These are phyloP conservation scores for Pterocles burchelli DNA, from an alignment of 2,113 vertebrate genomes.

Conservation along the genomic window DNA sequence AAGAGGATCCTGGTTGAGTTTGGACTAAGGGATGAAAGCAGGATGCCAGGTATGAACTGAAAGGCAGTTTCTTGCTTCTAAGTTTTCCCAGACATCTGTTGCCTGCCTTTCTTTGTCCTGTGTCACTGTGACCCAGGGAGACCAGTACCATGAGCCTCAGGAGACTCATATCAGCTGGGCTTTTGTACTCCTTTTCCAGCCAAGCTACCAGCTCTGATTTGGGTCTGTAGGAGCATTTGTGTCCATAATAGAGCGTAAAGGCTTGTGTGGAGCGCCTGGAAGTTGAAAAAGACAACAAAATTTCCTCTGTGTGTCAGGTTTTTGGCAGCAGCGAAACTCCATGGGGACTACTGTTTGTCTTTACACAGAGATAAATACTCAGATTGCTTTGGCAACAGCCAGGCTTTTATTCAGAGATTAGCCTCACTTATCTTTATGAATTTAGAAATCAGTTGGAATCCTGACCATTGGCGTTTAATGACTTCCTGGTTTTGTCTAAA, in stretches of 20 bases:
- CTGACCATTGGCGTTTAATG: constrained; percentile 42
- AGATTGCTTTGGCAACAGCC: constrained; percentile 65
- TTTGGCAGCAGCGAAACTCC: constrained; percentile 46
- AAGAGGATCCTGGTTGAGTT: neutral
- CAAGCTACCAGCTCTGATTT: neutral
- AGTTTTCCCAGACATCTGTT: neutral
- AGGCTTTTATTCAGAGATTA: constrained; percentile 54
- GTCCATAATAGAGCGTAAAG: neutral
- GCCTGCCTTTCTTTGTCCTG: neutral
- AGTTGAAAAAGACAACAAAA: constrained; percentile 27
- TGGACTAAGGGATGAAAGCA: neutral
- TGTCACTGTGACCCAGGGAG: neutral
- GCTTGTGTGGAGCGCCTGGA: neutral
- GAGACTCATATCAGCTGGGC: neutral
- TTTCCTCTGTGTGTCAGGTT: constrained; percentile 56
- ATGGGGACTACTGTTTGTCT: constrained; percentile 45
- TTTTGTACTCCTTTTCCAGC: neutral
- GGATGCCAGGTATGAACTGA: neutral
- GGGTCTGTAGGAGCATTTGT: neutral
- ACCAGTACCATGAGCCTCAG: neutral
- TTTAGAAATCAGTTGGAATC: constrained; percentile 40
- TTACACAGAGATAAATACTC: constrained; percentile 65
- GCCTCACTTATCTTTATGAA: constrained; percentile 57
- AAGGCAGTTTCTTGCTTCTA: neutral
- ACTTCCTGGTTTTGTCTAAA: constrained; percentile 47